phyloP scores from a whole-genome alignment of 2,888 invertebrate genomes.

The Cryptosula pallasiana region DNA sequence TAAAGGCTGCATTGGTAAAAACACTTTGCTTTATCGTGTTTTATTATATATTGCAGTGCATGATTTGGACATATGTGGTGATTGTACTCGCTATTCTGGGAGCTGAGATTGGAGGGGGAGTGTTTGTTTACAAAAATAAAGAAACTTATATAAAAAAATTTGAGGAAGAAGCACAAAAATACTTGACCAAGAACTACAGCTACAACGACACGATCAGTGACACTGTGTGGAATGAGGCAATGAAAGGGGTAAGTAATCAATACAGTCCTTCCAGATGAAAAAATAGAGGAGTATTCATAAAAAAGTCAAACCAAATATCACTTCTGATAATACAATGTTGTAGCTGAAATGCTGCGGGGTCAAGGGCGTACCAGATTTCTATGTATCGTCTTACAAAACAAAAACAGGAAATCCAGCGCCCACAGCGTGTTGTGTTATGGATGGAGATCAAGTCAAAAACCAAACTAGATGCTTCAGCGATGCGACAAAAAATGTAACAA shows the following conservation, averaged over 20 bases:
- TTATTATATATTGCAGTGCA: conserved; percentile 7
- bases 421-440: not conserved
- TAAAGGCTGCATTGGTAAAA: too few relatives aligned
- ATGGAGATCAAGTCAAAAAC: not conserved
- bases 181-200: not conserved
- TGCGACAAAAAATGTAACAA: too few relatives aligned
- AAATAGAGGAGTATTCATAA: too few relatives aligned
- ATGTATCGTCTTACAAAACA: not conserved
- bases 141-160: not conserved
- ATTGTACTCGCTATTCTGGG: conserved; percentile 63
- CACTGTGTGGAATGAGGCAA: not conserved
- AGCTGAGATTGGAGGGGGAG: conserved; percentile 64
- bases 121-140: conserved; percentile 53
- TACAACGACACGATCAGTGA: not conserved
- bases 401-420: not conserved
- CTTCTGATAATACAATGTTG: too few relatives aligned
- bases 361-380: not conserved
- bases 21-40: too few relatives aligned
- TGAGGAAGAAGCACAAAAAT: not conserved
- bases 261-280: not conserved
- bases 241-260: not conserved
- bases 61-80: conserved; percentile 59
- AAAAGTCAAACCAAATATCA: too few relatives aligned
- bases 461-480: too few relatives aligned
- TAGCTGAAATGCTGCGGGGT: conserved; percentile 14